phyloP scores from a whole-genome alignment of 2,888 invertebrate species.

The Caenorhabditis panamensis region DNA sequence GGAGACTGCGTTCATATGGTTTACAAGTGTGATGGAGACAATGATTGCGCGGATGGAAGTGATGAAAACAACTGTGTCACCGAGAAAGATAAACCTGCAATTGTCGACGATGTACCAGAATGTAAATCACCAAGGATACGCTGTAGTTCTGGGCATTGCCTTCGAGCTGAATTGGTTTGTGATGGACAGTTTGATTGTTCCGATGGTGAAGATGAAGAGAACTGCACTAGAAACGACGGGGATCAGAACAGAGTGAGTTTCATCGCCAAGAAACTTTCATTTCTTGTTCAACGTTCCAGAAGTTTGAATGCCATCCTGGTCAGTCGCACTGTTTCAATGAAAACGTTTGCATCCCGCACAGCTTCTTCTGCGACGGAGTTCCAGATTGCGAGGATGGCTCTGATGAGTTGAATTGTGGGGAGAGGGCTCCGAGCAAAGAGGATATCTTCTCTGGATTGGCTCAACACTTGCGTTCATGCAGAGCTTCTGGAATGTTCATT shows the following conservation, averaged over 20 bases:
- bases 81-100: not conserved
- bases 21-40: constrained; percentile 69
- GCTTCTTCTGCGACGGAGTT: constrained; percentile 68
- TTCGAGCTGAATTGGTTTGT: constrained; percentile 55
- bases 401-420: constrained; percentile 61
- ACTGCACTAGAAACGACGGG: constrained; percentile 30
- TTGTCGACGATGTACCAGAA: constrained; percentile 1
- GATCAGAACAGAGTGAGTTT: not conserved
- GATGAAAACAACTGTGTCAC: constrained; percentile 61
- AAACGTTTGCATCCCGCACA: constrained; percentile 62
- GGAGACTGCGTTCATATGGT: constrained; percentile 54
- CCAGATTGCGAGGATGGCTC: constrained; percentile 67
- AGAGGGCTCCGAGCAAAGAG: constrained; percentile 13
- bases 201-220: constrained; percentile 67
- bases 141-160: constrained; percentile 65
- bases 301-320: constrained; percentile 20
- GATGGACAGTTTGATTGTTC: constrained; percentile 67
- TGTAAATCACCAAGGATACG: constrained; percentile 48
- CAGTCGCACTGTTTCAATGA: constrained; percentile 45
- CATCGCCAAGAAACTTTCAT: no score
- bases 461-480: constrained; percentile 12
- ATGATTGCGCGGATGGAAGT: constrained; percentile 66
- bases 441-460: constrained; percentile 34
- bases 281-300: no score
- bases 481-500: constrained; percentile 31